Evolutionary conservation across 2,888 invertebrate genomes (phyloP).

Genomic region (Brenthis hecate): DNA sequence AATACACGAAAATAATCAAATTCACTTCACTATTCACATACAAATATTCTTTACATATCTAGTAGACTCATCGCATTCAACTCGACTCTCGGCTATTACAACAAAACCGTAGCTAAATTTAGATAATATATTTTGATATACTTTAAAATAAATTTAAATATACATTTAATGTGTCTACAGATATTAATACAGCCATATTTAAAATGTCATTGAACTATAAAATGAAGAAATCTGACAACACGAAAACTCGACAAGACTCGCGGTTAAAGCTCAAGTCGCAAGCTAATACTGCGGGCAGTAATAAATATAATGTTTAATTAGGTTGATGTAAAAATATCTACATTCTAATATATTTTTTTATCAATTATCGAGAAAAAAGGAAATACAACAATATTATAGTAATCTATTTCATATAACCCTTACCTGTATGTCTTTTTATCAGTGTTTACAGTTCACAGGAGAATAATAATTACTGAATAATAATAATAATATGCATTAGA

Average conservation of each 20-base stretch:
- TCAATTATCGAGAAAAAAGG: background rate
- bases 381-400: background rate
- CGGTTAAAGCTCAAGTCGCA: background rate
- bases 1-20: too few species aligned
- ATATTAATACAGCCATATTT: too few species aligned
- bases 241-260: background rate
- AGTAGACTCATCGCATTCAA: too few species aligned
- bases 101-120: too few species aligned
- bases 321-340: too few species aligned
- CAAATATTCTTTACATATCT: background rate
- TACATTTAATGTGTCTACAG: background rate
- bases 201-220: background rate
- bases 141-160: constrained; percentile 5
- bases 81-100: too few species aligned
- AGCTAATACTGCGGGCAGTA: constrained; percentile 1
- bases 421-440: too few species aligned
- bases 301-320: too few species aligned
- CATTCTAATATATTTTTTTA: background rate
- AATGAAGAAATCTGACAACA: background rate
- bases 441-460: background rate
- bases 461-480: background rate
- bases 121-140: too few species aligned
- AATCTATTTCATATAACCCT: too few species aligned
- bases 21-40: background rate
- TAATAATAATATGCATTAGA: background rate